phyloP scores from a whole-genome alignment of 2,888 invertebrate species.

The Trachelus troglodyta region DNA sequence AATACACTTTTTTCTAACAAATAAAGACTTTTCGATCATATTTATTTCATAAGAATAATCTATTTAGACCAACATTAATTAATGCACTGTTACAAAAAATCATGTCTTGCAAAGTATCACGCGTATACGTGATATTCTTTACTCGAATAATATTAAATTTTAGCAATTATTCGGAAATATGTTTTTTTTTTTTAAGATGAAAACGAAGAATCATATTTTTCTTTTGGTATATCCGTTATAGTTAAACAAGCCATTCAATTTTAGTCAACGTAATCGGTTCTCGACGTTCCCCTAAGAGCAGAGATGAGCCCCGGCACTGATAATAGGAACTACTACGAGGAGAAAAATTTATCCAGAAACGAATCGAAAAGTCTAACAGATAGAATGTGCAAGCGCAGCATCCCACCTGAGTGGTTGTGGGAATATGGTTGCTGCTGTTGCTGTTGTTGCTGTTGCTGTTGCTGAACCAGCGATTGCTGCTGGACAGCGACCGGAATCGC shows the following conservation, averaged over 20 bases:
- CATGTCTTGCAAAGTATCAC: neutral
- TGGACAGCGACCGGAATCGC: constrained; percentile 52
- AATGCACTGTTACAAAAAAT: neutral
- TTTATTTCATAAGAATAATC: neutral
- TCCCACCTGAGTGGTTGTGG: constrained; percentile 61
- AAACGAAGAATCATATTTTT: neutral
- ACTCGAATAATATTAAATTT: too few relatives aligned
- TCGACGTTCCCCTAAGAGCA: neutral
- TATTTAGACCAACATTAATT: neutral
- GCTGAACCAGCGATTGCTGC: constrained; percentile 63
- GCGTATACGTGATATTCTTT: neutral
- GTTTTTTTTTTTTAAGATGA: neutral
- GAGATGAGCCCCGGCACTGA: neutral
- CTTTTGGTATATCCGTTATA: neutral
- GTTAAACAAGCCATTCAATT: neutral
- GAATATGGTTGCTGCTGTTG: constrained; percentile 62
- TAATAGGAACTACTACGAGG: neutral
- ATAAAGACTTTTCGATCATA: too few relatives aligned
- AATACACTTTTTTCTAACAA: too few relatives aligned
- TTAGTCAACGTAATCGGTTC: neutral
- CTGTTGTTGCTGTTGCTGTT: constrained; percentile 65
- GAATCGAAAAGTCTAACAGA: constrained; percentile 40
- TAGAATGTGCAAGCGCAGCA: constrained; percentile 38
- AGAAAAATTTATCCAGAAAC: constrained; percentile 9
- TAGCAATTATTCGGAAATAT: neutral